Conservation (phyloP, 2,888 invertebrate species). For the Seira ritae region DNA sequence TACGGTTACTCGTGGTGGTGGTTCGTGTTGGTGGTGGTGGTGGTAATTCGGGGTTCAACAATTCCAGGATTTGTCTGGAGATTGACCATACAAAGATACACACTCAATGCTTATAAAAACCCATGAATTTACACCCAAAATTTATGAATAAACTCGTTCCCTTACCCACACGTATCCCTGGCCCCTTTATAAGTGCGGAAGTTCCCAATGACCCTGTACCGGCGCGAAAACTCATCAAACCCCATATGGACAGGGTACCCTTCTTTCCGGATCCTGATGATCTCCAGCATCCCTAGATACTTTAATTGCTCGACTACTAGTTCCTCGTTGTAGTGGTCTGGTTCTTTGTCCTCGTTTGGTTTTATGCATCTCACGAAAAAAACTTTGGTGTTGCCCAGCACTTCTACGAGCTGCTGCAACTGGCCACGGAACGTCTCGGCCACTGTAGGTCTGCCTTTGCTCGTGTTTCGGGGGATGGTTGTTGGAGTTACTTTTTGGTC, state of each 20-base stretch:
- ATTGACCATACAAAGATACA: no score
- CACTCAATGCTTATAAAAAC: no score
- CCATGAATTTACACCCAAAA: conserved; percentile 13
- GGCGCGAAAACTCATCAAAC: conserved; percentile 84
- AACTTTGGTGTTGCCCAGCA: conserved; percentile 91
- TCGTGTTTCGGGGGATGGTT: conserved; percentile 87
- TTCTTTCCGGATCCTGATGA: conserved; percentile 92
- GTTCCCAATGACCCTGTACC: conserved; percentile 85
- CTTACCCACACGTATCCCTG: conserved; percentile 74
- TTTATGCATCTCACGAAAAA: conserved; percentile 94
- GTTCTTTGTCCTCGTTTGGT: conserved; percentile 89
- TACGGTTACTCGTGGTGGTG: not conserved
- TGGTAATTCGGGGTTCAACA: conserved; percentile 3
- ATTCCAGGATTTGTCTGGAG: not conserved
- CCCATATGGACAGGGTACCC: conserved; percentile 92
- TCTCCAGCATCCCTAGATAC: conserved; percentile 95
- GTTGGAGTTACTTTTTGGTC: conserved; percentile 17
- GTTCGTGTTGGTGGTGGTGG: not conserved
- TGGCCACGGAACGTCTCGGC: conserved; percentile 93
- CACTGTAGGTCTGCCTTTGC: conserved; percentile 92
- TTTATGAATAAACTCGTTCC: conserved; percentile 76
- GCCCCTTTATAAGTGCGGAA: conserved; percentile 77
- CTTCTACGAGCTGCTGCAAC: conserved; percentile 90
- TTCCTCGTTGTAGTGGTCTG: conserved; percentile 86
- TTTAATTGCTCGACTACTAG: conserved; percentile 91